Base-by-base conservation (phyloP, 2,113 vertebrate genomes). In the Strix aluco region DNA sequence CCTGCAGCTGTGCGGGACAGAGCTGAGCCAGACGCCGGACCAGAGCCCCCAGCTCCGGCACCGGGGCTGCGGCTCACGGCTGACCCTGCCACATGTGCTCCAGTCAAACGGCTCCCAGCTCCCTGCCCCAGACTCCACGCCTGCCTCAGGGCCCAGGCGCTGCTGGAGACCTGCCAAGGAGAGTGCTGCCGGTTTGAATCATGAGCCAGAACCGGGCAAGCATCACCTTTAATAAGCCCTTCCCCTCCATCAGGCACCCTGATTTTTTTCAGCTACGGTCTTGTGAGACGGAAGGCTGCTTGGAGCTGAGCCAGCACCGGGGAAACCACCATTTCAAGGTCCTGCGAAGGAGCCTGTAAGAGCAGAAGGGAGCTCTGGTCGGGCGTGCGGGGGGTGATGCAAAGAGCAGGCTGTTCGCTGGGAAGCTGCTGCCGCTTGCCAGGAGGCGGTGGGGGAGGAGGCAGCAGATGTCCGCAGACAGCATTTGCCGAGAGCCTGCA, bases 381-480 rank as follows among this genome's bases (percentile, higher is more conserved):
- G 40, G 86, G 83, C 8, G 20, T 29, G 66, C 7, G 1, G 94
- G 82, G 80, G 77, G 82, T 30, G 91, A 94, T 65, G 94, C 77
- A 55, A 19, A 65, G 88, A 81, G 94, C 96, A 91, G 90, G 92
- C 94, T 91, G 90, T 74, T 80, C 75, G 7, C 83, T 71, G 95
- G 93, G 95, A 96, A 97, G 96, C 92, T 59, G 90, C 88, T 94
- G 96, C 88, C 0, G 59, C 90, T 79, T 95, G 95, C 92, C 96
- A 88, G 90, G 82, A 94, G 90, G 88, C 47, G 2, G 67, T 81
- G 96, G 92, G 95, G 94, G 95, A 88, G 96, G 96, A 96, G 90
- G 96, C 90, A 91, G 92, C 96, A 96, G 96, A 97, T 95, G 95
- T 96, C 95, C 10, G 25, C 95, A 96, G 94, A 94, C 94, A 92